A percentile compares a stretch with the other conserved stretches of the same genome.
Evolutionary conservation across 92 coral and sea anemone species (phyloP).

Genomic region (Palythoa grandiflora): DNA sequence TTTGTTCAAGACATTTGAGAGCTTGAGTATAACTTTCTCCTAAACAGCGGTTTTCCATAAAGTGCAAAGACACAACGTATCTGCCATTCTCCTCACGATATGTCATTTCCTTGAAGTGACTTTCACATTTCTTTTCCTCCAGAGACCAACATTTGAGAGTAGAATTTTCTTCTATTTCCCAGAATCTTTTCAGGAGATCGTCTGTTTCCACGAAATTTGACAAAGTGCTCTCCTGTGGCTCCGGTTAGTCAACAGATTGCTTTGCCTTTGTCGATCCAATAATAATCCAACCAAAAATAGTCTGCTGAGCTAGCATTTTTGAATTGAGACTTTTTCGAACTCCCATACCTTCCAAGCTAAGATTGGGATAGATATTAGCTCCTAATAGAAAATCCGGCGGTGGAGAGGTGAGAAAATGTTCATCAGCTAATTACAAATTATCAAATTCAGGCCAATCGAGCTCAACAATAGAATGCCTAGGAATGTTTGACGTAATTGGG

Average conservation of each 20-base stretch:
- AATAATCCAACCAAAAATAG: conserved; percentile 55
- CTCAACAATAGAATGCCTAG: conserved; percentile 19
- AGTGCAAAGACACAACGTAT: conserved; percentile 42
- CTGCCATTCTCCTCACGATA: conserved; percentile 34
- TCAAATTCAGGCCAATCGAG: conserved; percentile 33
- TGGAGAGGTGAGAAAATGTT: conserved; percentile 20
- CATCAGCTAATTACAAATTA: conserved; percentile 44
- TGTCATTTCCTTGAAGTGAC: conserved; percentile 35
- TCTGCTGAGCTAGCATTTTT: conserved; percentile 30
- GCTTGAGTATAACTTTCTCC: conserved; percentile 46
- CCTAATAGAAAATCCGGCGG: conserved; percentile 41
- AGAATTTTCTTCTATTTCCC: conserved; percentile 51
- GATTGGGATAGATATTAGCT: conserved; percentile 41
- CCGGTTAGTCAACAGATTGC: not conserved
- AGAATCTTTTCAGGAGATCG: conserved; percentile 42
- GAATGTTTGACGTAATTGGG: conserved; percentile 40
- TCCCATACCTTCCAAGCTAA: conserved; percentile 36
- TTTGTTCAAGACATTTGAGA: conserved; percentile 44
- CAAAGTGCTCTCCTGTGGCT: not conserved
- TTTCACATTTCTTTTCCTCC: conserved; percentile 46
- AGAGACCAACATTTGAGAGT: conserved; percentile 40
- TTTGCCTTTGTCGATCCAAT: conserved; percentile 30
- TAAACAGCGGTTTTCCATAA: conserved; percentile 21
- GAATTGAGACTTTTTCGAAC: conserved; percentile 29
- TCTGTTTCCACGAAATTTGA: conserved; percentile 48